Evolutionary conservation across 2,113 vertebrate genomes (phyloP).

Genomic region (Delphinapterus leucas): DNA sequence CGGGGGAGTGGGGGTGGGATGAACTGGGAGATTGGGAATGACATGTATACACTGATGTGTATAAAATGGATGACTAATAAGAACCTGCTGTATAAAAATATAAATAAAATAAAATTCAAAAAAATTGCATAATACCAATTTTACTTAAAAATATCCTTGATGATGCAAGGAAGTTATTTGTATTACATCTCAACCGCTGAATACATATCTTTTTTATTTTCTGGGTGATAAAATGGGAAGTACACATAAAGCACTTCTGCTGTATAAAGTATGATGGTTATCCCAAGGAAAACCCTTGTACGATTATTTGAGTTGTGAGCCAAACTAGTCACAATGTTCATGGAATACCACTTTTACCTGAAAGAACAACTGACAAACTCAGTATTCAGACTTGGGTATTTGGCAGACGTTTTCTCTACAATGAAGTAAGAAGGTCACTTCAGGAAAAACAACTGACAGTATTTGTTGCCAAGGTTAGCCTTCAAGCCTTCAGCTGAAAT

Average conservation of each 20-base stretch:
- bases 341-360: background rate
- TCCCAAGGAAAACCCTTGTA: background rate
- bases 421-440: background rate
- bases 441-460: background rate
- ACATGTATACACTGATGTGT: too few species aligned
- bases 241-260: background rate
- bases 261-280: rapidly evolving
- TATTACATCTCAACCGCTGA: background rate
- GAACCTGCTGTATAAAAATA: too few species aligned
- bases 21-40: too few species aligned
- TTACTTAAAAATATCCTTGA: background rate
- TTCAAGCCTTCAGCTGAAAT: background rate
- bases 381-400: background rate
- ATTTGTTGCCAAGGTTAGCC: background rate
- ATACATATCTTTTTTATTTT: background rate
- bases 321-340: background rate
- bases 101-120: background rate
- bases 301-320: background rate
- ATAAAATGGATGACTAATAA: too few species aligned
- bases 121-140: background rate
- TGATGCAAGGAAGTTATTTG: background rate
- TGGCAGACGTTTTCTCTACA: background rate
- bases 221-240: background rate
- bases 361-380: background rate
- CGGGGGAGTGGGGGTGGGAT: too few species aligned